phyloP scores from a whole-genome alignment of 2,113 vertebrate species.

The Arizona elegans region DNA sequence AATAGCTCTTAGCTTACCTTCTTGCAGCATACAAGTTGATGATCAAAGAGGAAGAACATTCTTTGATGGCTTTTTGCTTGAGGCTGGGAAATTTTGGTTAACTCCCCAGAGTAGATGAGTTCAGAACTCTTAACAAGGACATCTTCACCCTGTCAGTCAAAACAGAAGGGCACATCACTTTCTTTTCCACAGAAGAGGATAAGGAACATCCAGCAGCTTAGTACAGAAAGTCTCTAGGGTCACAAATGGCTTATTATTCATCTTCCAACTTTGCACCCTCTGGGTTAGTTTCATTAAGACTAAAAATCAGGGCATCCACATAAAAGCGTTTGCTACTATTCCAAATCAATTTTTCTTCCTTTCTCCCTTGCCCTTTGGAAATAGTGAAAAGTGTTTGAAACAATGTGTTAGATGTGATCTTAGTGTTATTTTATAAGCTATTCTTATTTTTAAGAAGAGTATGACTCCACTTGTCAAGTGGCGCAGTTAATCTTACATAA shows the following conservation, averaged over 20 bases:
- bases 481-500: background rate
- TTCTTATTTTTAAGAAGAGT: background rate
- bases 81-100: constrained; percentile 86
- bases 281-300: background rate
- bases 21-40: constrained; percentile 95
- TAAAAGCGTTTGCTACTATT: background rate
- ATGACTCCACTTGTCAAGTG: background rate
- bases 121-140: constrained; percentile 90
- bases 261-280: background rate
- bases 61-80: constrained; percentile 92
- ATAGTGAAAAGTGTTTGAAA: background rate
- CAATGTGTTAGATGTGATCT: background rate
- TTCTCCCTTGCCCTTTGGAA: background rate
- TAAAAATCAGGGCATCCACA: background rate
- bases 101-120: constrained; percentile 91
- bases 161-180: constrained; percentile 34
- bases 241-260: background rate
- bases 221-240: background rate
- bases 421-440: background rate
- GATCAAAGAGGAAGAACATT: constrained; percentile 96
- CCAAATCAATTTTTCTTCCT: background rate
- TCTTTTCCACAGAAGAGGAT: background rate
- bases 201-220: fast-evolving
- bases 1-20: constrained; percentile 76
- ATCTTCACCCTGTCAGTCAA: constrained; percentile 83